Percentiles rank a stretch among this genome's conserved stretches.
Evolutionary conservation across 1,140 invertebrate genomes (phyloP).

Genomic region (Drosophila kikkawai): DNA sequence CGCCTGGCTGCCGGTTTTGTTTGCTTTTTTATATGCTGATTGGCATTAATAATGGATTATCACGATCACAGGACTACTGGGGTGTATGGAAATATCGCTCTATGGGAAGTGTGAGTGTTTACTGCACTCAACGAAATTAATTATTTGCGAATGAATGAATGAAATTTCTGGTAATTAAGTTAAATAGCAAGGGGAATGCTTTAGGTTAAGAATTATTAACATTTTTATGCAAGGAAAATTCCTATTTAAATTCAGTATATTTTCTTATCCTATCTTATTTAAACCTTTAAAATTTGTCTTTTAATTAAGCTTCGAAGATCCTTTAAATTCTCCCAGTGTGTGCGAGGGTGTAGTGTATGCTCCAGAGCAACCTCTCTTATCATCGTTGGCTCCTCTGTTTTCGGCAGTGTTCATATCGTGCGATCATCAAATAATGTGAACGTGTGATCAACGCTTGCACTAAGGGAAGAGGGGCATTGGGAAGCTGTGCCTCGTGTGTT

Average conservation of each 20-base stretch:
- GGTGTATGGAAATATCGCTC: slow-evolving; percentile 78
- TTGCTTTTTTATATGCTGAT: slow-evolving; percentile 79
- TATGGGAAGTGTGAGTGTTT: slow-evolving; percentile 38
- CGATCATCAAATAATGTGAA: slow-evolving; percentile 85
- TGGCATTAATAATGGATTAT: slow-evolving; percentile 85
- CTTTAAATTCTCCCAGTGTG: slow-evolving; percentile 4
- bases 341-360: slow-evolving; percentile 24
- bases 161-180: too few species aligned
- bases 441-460: slow-evolving; percentile 80
- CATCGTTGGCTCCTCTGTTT: slow-evolving; percentile 52
- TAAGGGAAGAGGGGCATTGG: slow-evolving; percentile 2
- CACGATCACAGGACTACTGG: slow-evolving; percentile 65
- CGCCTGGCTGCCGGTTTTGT: slow-evolving; percentile 38
- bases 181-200: too few species aligned
- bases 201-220: background rate
- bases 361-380: slow-evolving; percentile 45
- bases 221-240: background rate
- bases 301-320: background rate
- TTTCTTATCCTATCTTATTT: too few species aligned
- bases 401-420: slow-evolving; percentile 76
- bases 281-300: background rate
- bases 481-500: slow-evolving; percentile 68
- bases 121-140: slow-evolving; percentile 23
- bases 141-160: background rate
- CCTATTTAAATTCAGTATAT: too few species aligned